A percentile compares a stretch with the other conserved stretches of the same genome.
Conservation (phyloP, 1,140 invertebrate genomes). For the Chelonus insularis region DNA sequence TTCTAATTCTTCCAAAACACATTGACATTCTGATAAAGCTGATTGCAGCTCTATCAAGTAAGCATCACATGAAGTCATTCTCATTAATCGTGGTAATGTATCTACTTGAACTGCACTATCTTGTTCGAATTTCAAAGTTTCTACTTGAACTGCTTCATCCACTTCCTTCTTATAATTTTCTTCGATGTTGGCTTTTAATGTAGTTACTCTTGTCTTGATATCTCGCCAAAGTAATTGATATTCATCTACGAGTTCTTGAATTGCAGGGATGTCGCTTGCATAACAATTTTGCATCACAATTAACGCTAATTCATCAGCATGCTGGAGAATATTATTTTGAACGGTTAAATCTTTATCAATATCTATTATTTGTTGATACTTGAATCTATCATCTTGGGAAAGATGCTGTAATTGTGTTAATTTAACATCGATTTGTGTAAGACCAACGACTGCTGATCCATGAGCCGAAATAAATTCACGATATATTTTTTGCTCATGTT, state of each 20-base stretch:
- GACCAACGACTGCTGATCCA: conserved; percentile 68
- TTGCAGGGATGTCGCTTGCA: conserved; percentile 59
- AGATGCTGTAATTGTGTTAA: conserved; percentile 72
- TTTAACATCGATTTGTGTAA: conserved; percentile 71
- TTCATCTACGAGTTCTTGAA: conserved; percentile 70
- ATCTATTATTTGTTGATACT: conserved; percentile 57
- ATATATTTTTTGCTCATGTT: conserved; percentile 63
- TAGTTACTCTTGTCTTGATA: conserved; percentile 62
- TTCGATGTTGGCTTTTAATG: conserved; percentile 58
- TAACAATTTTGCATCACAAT: conserved; percentile 64
- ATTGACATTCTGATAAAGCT: conserved; percentile 67
- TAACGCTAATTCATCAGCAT: conserved; percentile 64
- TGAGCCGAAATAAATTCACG: conserved; percentile 72
- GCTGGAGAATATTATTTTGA: conserved; percentile 59
- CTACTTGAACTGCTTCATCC: conserved; percentile 69
- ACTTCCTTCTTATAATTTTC: conserved; percentile 52
- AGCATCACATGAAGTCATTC: conserved; percentile 77
- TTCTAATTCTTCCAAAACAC: conserved; percentile 63
- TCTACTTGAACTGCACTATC: conserved; percentile 79
- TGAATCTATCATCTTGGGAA: conserved; percentile 51
- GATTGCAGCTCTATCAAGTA: conserved; percentile 73
- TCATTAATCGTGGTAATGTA: conserved; percentile 67
- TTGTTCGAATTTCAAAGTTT: conserved; percentile 74
- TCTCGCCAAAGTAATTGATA: conserved; percentile 70
- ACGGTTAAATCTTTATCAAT: conserved; percentile 65